Evolutionary conservation across 2,113 vertebrate genomes (phyloP).

Genomic region (Nothobranchius kuhntae): DNA sequence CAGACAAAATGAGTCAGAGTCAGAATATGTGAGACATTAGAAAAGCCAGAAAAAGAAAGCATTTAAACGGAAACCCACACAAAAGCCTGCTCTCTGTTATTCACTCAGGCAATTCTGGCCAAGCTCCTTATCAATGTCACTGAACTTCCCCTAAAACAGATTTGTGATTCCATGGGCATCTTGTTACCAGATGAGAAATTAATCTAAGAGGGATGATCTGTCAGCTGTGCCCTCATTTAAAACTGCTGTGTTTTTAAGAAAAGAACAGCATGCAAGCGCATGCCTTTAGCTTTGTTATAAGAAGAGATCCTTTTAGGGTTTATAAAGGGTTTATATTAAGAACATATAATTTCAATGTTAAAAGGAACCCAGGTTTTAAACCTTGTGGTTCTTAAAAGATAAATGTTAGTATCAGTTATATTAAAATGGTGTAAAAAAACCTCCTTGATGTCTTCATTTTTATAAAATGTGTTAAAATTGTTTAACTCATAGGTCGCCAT

Average conservation of each 20-base stretch:
- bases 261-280: background rate
- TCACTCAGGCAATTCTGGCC: conserved; percentile 43
- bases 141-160: conserved; percentile 48
- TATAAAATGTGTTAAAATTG: no score
- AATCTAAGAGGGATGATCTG: conserved; percentile 36
- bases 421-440: no score
- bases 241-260: conserved; percentile 11
- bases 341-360: no score
- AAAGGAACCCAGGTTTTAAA: no score
- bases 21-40: conserved; percentile 30
- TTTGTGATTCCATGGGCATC: conserved; percentile 51
- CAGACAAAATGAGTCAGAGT: conserved; percentile 2
- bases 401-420: no score
- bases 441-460: no score
- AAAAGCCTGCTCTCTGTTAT: conserved; percentile 58
- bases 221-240: conserved; percentile 37
- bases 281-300: no score
- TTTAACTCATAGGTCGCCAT: no score
- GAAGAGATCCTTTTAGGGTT: no score
- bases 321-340: no score
- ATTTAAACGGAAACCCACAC: conserved; percentile 26
- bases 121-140: conserved; percentile 56
- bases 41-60: background rate
- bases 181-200: conserved; percentile 63
- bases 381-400: no score